Evolutionary conservation across 1,140 invertebrate genomes (phyloP), one percentile per base, ranked within the genome.

Genomic region (Cherax quadricarinatus): DNA sequence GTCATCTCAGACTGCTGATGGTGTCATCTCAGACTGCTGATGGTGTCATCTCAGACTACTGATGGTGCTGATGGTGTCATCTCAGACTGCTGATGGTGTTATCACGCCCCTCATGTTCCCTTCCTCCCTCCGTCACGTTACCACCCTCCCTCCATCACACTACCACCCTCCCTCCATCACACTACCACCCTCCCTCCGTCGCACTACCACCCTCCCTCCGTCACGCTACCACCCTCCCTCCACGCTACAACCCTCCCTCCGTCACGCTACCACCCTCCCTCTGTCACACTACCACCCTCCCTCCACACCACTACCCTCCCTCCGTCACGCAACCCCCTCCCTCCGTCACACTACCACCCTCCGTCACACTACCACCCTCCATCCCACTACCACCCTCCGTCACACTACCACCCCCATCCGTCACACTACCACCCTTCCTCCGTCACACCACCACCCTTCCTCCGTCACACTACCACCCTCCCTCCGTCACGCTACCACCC

Each of bases 241-340:
- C 12, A 10, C 53, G 7, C 73, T 75, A n/a, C 48, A 41, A 41
- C 79, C 48, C 53, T 57, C 53, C 12, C 53, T 57, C 53, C 12
- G 7, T 57, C 53, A 9, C 53, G 6, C 53, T 57, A n/a, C 48
- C 79, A 41, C 79, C 48, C 79, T 81, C 79, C 48, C 79, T 81
- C 79, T 49, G 24, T 81, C 79, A 41, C 79, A 41, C 79, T 81
- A n/a, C 48, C 79, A 41, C 79, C 48, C 79, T 81, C 79, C 48
- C 79, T 81, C 79, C 48, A 41, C 79, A 41, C 79, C 49, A n/a
- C 48, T 41, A 41, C 79, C 48, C 79, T 81, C 79, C 48, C 79
- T 81, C 79, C 48, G 41, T 81, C 49, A n/a, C 80, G 53, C 57
- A 18, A 21, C 49, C 57, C 57, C 24, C 57, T 48, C 48, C 49